Conservation (phyloP, 2,888 invertebrate genomes). For the Amiota mariae region DNA sequence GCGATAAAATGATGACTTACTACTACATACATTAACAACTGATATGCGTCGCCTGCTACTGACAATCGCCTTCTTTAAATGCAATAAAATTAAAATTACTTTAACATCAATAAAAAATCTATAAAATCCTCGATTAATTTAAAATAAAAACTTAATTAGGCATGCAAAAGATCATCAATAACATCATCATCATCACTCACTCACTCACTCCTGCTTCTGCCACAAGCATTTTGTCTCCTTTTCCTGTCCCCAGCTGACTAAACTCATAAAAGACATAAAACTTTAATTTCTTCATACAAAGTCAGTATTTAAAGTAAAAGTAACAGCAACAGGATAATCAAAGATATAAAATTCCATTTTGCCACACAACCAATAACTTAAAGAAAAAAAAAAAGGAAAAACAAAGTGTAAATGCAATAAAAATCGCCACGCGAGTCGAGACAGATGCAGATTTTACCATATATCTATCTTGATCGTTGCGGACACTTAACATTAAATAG, state of each 20-base stretch:
- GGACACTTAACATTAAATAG: background rate
- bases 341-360: constrained; percentile 1
- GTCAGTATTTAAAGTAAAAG: background rate
- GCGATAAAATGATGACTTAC: too few relatives aligned
- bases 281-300: background rate
- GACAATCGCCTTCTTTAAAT: too few relatives aligned
- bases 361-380: background rate
- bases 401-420: constrained; percentile 9
- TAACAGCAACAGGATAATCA: constrained; percentile 6
- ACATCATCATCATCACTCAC: too few relatives aligned
- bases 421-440: constrained; percentile 9
- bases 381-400: background rate
- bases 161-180: too few relatives aligned
- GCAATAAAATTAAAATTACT: too few relatives aligned
- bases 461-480: background rate
- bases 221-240: too few relatives aligned
- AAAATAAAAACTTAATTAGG: too few relatives aligned
- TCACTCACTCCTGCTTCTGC: too few relatives aligned
- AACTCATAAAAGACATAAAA: constrained; percentile 2
- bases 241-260: constrained; percentile 13
- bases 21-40: too few relatives aligned
- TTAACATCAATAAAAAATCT: too few relatives aligned
- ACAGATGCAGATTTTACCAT: background rate
- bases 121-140: too few relatives aligned
- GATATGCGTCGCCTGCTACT: too few relatives aligned